A percentile compares a stretch with the other conserved stretches of the same genome.
phyloP scores from a whole-genome alignment of 2,888 invertebrate species.

The Chorisops tibialis region DNA sequence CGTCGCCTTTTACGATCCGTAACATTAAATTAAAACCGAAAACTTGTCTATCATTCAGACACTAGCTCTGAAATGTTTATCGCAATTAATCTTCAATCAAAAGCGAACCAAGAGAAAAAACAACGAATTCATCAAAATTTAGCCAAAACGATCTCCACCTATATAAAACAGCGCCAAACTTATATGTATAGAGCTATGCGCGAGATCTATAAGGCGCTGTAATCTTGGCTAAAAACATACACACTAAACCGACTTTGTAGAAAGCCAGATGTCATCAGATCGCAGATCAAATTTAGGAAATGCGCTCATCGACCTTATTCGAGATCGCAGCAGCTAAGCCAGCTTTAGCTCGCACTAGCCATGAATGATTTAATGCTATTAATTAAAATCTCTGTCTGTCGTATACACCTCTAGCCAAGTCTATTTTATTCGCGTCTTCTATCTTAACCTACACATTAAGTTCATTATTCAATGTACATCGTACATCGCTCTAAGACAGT shows the following conservation, averaged over 20 bases:
- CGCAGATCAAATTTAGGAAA: constrained; percentile 12
- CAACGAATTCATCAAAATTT: not conserved
- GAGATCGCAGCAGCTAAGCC: not conserved
- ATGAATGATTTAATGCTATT: constrained; percentile 5
- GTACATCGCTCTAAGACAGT: too few species aligned
- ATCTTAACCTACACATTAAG: too few species aligned
- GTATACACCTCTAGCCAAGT: too few species aligned
- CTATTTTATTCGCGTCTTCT: too few species aligned
- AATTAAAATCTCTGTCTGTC: constrained; percentile 7
- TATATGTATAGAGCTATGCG: not conserved
- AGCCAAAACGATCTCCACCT: not conserved
- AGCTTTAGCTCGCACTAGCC: not conserved
- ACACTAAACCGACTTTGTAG: not conserved
- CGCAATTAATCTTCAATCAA: too few species aligned
- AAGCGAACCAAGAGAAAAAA: too few species aligned
- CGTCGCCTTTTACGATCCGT: too few species aligned
- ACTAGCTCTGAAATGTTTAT: too few species aligned
- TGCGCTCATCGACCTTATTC: constrained; percentile 7
- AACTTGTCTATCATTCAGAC: too few species aligned
- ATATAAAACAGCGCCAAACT: not conserved
- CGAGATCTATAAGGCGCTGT: not conserved
- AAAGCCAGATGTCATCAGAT: not conserved
- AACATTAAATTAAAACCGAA: too few species aligned
- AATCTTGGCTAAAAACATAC: not conserved
- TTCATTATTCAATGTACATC: too few species aligned